Conservation (phyloP, 2,797 vertebrate species). For the Characodon lateralis region DNA sequence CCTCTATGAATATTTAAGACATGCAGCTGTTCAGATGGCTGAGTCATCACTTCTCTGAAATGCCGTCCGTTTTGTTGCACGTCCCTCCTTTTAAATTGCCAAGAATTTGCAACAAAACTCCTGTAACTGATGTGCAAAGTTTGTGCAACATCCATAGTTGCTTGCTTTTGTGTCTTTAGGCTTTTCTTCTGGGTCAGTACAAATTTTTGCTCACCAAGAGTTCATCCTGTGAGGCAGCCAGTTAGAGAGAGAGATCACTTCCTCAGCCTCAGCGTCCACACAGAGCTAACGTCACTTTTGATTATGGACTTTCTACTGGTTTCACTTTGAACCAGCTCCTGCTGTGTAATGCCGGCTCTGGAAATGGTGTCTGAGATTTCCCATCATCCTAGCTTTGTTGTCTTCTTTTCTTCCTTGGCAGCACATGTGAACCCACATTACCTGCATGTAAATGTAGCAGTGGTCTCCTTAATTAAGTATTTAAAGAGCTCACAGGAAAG, state of each 20-base stretch:
- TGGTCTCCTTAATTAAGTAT: neutral
- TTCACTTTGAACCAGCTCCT: constrained; percentile 56
- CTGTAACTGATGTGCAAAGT: constrained; percentile 8
- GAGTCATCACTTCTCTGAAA: constrained; percentile 41
- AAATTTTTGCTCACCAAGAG: constrained; percentile 48
- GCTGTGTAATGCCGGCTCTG: constrained; percentile 34
- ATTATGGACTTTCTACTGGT: constrained; percentile 56
- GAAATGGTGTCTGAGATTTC: constrained; percentile 15
- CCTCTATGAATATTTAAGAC: constrained; percentile 25
- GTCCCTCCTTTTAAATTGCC: constrained; percentile 45
- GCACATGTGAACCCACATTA: neutral
- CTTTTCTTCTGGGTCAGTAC: constrained; percentile 69
- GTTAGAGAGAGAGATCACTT: constrained; percentile 39
- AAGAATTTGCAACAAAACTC: constrained; percentile 8
- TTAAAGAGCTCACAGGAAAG: too few species aligned
- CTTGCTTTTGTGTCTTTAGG: constrained; percentile 22
- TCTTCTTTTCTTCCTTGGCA: neutral
- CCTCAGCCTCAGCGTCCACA: constrained; percentile 48
- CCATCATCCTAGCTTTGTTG: neutral
- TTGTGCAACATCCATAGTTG: constrained; percentile 11
- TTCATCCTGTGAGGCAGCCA: constrained; percentile 54
- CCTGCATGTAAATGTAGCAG: neutral
- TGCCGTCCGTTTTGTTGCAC: constrained; percentile 41
- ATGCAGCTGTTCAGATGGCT: constrained; percentile 57
- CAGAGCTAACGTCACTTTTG: constrained; percentile 65